These are phyloP conservation scores for Tenthredo amoena DNA, from an alignment of 2,888 invertebrate species.

Conservation along the genomic window DNA sequence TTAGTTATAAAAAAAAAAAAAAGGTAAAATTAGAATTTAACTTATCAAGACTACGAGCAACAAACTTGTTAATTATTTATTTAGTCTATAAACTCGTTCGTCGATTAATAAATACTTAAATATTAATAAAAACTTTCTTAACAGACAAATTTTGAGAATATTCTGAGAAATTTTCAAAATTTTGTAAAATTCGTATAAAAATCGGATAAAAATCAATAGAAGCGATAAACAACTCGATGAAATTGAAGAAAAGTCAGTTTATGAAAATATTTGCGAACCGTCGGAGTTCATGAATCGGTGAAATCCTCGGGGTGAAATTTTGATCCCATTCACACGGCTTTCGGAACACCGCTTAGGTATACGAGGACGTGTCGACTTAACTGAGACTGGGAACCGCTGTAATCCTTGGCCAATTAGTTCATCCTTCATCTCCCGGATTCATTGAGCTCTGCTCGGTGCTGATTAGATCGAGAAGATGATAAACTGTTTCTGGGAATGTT, in stretches of 20 bases:
- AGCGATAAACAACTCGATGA: background rate
- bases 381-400: background rate
- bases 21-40: too few species aligned
- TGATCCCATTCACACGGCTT: background rate
- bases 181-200: too few species aligned
- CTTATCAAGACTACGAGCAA: background rate
- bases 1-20: too few species aligned
- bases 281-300: background rate
- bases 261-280: too few species aligned
- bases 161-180: too few species aligned
- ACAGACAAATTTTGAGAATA: background rate
- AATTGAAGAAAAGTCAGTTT: background rate
- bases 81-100: background rate
- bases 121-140: background rate
- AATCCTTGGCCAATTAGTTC: constrained; percentile 6
- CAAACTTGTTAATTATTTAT: background rate
- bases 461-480: background rate
- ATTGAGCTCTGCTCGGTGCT: background rate
- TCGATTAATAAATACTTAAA: background rate
- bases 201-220: too few species aligned
- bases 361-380: background rate
- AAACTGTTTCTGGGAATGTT: background rate
- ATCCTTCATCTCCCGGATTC: constrained; percentile 7
- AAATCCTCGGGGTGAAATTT: background rate
- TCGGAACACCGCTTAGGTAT: background rate